Percentiles rank a stretch among this genome's conserved stretches.
Evolutionary conservation across 2,888 invertebrate genomes (phyloP).

Genomic region (Ophion ellenae): DNA sequence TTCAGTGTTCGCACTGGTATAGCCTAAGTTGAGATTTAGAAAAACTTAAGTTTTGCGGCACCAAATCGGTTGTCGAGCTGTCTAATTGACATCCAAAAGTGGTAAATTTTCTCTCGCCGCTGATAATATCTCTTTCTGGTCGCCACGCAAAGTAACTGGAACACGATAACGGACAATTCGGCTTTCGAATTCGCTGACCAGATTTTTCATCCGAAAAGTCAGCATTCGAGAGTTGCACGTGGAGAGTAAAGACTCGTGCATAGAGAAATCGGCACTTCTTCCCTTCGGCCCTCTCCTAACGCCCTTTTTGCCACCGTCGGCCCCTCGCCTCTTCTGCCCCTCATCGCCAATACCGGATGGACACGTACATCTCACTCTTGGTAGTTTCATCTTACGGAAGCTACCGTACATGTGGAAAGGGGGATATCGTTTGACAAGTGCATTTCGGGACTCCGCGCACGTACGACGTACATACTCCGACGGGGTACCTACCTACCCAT

Average conservation of each 20-base stretch:
- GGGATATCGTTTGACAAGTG: slow-evolving; percentile 66
- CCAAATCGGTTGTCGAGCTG: no score
- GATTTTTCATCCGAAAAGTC: slow-evolving; percentile 44
- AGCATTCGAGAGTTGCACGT: slow-evolving; percentile 1
- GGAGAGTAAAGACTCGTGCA: slow-evolving; percentile 33
- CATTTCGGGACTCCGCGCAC: slow-evolving; percentile 68
- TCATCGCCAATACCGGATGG: slow-evolving; percentile 37
- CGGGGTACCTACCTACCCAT: slow-evolving; percentile 12
- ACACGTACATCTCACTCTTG: slow-evolving; percentile 54
- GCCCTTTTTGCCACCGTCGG: neutral
- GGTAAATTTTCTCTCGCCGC: neutral
- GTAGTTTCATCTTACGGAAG: slow-evolving; percentile 58
- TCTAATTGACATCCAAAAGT: no score
- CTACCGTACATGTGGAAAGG: slow-evolving; percentile 37
- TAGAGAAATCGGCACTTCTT: slow-evolving; percentile 27
- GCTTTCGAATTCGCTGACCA: slow-evolving; percentile 40
- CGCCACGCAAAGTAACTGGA: neutral
- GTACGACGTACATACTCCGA: slow-evolving; percentile 60
- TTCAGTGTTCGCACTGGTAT: no score
- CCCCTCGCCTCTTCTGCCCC: neutral
- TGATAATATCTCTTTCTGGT: neutral
- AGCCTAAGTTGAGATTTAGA: no score
- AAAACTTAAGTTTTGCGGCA: no score
- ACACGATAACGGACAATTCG: slow-evolving; percentile 19
- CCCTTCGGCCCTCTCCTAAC: neutral